Percentiles rank a stretch among this genome's conserved stretches.
These are phyloP conservation scores for Rambutsinella grinnellia DNA, from an alignment of 2,888 invertebrate species.

Conservation along the genomic window DNA sequence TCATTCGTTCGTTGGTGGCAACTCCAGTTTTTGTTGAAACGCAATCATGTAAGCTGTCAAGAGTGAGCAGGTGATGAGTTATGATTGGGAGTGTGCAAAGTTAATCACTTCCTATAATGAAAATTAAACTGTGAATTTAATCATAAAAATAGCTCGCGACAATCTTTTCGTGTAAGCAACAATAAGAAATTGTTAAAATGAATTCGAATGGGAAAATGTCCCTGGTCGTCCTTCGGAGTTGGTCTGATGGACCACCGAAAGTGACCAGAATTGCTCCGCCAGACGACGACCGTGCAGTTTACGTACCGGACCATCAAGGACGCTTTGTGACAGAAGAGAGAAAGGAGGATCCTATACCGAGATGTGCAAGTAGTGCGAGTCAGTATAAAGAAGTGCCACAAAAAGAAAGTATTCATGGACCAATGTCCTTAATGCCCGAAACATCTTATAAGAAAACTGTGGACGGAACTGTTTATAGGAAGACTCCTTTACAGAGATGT, in stretches of 20 bases:
- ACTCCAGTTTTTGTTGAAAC: too few species aligned
- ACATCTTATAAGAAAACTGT: constrained; percentile 1
- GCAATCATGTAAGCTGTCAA: too few species aligned
- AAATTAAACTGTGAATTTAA: too few species aligned
- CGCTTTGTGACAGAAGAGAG: constrained; percentile 45
- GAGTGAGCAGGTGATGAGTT: too few species aligned
- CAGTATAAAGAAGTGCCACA: constrained; percentile 37
- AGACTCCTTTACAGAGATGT: constrained; percentile 32
- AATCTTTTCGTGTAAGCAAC: too few species aligned
- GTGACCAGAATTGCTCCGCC: constrained; percentile 60
- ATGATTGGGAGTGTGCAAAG: too few species aligned
- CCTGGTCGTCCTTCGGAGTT: constrained; percentile 58
- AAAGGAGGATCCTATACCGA: constrained; percentile 26
- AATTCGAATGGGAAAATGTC: constrained; percentile 61
- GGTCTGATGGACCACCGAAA: constrained; percentile 60
- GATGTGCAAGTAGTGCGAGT: constrained; percentile 48
- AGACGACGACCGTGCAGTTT: constrained; percentile 58
- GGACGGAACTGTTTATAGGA: constrained; percentile 37
- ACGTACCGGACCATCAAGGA: constrained; percentile 62
- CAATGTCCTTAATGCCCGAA: not conserved
- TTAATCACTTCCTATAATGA: too few species aligned
- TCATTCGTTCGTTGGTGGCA: constrained; percentile 6
- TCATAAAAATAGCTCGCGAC: too few species aligned
- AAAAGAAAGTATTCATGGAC: not conserved
- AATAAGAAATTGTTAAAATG: too few species aligned